A percentile compares a stretch with the other conserved stretches of the same genome.
Evolutionary conservation across 1,140 invertebrate genomes (phyloP).

Genomic region (Choristoneura fumiferana): DNA sequence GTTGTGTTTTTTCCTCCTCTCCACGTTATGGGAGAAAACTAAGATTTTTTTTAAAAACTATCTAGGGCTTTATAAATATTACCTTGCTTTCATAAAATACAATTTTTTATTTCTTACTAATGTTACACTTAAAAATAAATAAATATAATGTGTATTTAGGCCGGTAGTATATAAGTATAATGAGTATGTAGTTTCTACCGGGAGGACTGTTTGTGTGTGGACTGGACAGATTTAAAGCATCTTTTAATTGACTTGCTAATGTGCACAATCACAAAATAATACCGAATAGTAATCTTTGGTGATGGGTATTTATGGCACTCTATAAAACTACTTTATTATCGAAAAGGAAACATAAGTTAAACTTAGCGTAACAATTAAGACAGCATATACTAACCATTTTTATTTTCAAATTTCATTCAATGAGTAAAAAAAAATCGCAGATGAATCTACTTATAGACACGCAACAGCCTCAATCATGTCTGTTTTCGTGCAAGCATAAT

Average conservation of each 20-base stretch:
- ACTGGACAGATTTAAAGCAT: slow-evolving; percentile 14
- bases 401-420: no score
- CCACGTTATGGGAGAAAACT: no score
- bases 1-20: no score
- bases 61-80: no score
- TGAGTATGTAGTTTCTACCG: background rate
- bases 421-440: no score
- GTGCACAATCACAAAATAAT: background rate
- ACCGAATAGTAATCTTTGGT: slow-evolving; percentile 1
- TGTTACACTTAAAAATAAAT: slow-evolving; percentile 10
- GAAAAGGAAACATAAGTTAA: background rate
- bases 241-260: slow-evolving; percentile 9
- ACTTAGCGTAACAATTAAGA: background rate
- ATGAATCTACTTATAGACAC: no score
- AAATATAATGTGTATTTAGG: slow-evolving; percentile 6
- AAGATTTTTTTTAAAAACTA: no score
- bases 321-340: background rate
- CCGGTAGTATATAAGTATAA: background rate
- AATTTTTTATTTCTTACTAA: background rate
- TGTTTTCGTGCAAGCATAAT: no score
- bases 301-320: background rate
- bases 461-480: no score
- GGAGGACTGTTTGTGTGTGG: background rate
- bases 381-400: no score
- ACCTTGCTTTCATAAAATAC: no score